phyloP scores from a whole-genome alignment of 2,888 invertebrate species.

The Macaria liturata region DNA sequence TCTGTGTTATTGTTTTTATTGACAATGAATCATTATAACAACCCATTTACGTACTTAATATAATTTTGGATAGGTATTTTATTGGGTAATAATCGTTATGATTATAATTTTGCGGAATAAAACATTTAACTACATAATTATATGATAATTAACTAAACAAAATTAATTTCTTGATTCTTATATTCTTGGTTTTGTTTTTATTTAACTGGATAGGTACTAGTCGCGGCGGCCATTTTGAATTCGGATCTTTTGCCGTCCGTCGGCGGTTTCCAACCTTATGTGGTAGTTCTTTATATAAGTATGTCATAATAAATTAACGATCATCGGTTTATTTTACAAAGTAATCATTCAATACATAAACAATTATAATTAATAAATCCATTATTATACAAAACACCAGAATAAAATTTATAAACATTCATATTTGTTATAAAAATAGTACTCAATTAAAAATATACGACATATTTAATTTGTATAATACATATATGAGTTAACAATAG shows the following conservation, averaged over 20 bases:
- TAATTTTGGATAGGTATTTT: conserved; percentile 36
- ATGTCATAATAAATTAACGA: too few relatives aligned
- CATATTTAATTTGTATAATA: too few relatives aligned
- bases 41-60: conserved; percentile 36
- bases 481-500: too few relatives aligned
- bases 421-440: too few relatives aligned
- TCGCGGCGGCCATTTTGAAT: conserved; percentile 22
- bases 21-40: conserved; percentile 45
- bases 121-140: conserved; percentile 25
- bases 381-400: too few relatives aligned
- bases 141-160: conserved; percentile 17
- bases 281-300: not conserved
- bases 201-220: conserved; percentile 2
- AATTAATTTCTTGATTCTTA: conserved; percentile 14
- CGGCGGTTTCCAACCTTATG: not conserved
- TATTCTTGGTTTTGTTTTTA: conserved; percentile 10
- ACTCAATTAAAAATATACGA: too few relatives aligned
- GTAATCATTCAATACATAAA: too few relatives aligned
- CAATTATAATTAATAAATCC: too few relatives aligned
- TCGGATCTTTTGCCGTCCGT: not conserved
- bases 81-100: conserved; percentile 32
- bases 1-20: conserved; percentile 53
- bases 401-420: too few relatives aligned
- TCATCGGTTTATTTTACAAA: too few relatives aligned
- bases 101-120: conserved; percentile 30